Evolutionary conservation across 2,113 vertebrate genomes (phyloP).

Genomic region (Manacus vitellinus): DNA sequence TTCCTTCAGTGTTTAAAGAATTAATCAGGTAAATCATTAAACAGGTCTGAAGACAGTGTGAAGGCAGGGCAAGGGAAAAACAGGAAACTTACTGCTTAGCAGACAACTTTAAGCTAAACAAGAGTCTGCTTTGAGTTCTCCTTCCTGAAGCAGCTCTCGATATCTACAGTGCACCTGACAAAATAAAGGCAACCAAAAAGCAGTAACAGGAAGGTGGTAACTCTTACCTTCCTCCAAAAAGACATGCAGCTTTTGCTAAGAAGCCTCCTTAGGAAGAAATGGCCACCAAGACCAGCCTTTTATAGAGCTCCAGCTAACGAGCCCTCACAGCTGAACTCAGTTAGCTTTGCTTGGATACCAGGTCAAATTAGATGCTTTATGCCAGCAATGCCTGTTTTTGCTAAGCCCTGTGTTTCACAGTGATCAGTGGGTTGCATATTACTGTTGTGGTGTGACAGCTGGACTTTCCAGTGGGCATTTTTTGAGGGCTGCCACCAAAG

Average conservation of each 20-base stretch:
- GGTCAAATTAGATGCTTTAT: neutral
- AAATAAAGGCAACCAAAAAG: neutral
- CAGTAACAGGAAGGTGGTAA: fast-evolving
- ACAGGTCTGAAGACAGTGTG: neutral
- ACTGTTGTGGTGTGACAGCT: neutral
- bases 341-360: neutral
- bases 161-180: neutral
- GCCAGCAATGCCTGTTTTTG: neutral
- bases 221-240: neutral
- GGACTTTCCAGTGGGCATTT: neutral
- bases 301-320: neutral
- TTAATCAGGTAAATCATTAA: neutral
- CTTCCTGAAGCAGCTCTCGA: neutral
- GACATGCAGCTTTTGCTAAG: fast-evolving
- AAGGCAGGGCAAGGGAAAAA: neutral
- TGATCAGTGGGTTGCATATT: neutral
- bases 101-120: neutral
- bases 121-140: neutral
- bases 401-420: neutral
- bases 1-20: neutral
- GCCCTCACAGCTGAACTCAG: neutral
- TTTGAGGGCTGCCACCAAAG: neutral
- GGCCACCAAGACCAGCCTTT: neutral
- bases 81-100: neutral
- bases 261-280: fast-evolving